These are phyloP conservation scores for Micrasema longulum DNA, from an alignment of 1,140 invertebrate species.

Conservation along the genomic window DNA sequence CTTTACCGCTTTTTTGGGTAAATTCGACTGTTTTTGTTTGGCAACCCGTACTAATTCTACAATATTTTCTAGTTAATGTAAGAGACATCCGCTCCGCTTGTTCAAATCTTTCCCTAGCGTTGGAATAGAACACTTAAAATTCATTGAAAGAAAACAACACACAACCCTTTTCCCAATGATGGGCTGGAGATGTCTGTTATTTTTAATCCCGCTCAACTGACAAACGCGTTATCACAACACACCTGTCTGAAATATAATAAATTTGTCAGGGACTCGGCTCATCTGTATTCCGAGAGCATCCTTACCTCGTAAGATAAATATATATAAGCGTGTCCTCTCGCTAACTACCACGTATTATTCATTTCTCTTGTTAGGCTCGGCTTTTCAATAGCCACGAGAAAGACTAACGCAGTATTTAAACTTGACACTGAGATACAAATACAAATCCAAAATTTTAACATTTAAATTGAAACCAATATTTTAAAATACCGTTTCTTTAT, in stretches of 20 bases:
- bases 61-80: too few species aligned
- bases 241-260: slow-evolving; percentile 40
- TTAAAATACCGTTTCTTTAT: too few species aligned
- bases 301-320: slow-evolving; percentile 39
- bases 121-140: slow-evolving; percentile 27
- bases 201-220: slow-evolving; percentile 32
- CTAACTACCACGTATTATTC: slow-evolving; percentile 28
- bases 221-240: slow-evolving; percentile 37
- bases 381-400: slow-evolving; percentile 1
- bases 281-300: slow-evolving; percentile 33
- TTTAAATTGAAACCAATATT: too few species aligned
- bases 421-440: too few species aligned
- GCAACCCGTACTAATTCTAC: too few species aligned
- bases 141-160: slow-evolving; percentile 31
- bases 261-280: slow-evolving; percentile 34
- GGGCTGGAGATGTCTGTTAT: slow-evolving; percentile 19
- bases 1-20: too few species aligned
- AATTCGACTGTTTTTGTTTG: too few species aligned
- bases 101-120: too few species aligned
- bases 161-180: slow-evolving; percentile 22
- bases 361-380: slow-evolving; percentile 24
- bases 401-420: too few species aligned
- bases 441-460: too few species aligned
- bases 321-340: slow-evolving; percentile 16
- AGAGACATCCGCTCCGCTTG: too few species aligned